Conservation (phyloP, 2,797 vertebrate genomes). For the Podarcis lilfordi region DNA sequence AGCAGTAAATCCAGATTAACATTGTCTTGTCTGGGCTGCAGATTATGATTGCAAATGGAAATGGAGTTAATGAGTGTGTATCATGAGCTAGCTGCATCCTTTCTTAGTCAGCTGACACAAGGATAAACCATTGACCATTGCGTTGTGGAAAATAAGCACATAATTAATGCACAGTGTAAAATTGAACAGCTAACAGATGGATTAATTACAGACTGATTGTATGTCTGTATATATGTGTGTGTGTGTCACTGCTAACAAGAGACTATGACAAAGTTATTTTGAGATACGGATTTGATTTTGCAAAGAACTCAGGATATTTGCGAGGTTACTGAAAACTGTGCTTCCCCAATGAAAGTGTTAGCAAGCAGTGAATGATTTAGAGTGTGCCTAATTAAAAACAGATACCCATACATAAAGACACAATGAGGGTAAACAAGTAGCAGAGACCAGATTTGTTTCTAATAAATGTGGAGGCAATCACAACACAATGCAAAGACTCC, state of each 20-base stretch:
- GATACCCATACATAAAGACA: slow-evolving; percentile 42
- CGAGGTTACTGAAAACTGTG: slow-evolving; percentile 49
- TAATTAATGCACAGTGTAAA: slow-evolving; percentile 50
- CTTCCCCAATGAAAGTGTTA: slow-evolving; percentile 48
- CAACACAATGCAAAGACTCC: slow-evolving; percentile 44
- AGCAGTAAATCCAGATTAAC: background rate
- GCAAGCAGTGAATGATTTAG: slow-evolving; percentile 39
- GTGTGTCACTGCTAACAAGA: slow-evolving; percentile 28
- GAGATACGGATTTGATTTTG: slow-evolving; percentile 47
- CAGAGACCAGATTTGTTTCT: slow-evolving; percentile 49
- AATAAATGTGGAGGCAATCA: slow-evolving; percentile 36
- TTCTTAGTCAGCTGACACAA: slow-evolving; percentile 51
- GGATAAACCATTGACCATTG: slow-evolving; percentile 53
- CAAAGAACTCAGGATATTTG: background rate
- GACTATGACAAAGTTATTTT: slow-evolving; percentile 40
- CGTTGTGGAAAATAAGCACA: slow-evolving; percentile 28
- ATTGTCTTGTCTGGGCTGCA: background rate
- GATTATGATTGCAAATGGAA: slow-evolving; percentile 39
- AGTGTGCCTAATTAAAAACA: slow-evolving; percentile 50
- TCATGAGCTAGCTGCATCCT: slow-evolving; percentile 29
- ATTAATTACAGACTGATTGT: slow-evolving; percentile 43
- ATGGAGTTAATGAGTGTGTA: slow-evolving; percentile 10
- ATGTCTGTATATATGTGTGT: slow-evolving; percentile 10
- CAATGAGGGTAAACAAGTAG: slow-evolving; percentile 37
- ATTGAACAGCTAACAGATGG: slow-evolving; percentile 45